phyloP scores from a whole-genome alignment of 1,140 invertebrate species.

The Pectinophora gossypiella region DNA sequence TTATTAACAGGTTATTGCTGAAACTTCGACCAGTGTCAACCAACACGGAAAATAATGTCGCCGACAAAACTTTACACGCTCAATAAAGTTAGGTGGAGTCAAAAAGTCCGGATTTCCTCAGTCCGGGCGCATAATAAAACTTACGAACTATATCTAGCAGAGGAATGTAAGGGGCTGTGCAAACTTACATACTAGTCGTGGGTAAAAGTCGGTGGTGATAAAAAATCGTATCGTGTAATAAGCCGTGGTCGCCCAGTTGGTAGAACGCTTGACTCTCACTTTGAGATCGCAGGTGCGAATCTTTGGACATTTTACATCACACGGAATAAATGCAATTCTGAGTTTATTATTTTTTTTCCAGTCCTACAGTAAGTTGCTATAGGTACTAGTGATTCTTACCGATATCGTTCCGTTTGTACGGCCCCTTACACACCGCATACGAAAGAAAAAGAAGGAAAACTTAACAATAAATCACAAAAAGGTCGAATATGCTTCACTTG shows the following conservation, averaged over 20 bases:
- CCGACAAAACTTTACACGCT: constrained; percentile 23
- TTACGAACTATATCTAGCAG: constrained; percentile 26
- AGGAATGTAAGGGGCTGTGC: constrained; percentile 9
- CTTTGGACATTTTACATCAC: too few relatives aligned
- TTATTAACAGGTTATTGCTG: neutral
- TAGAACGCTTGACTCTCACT: too few relatives aligned
- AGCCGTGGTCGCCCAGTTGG: too few relatives aligned
- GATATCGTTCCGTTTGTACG: neutral
- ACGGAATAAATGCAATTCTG: too few relatives aligned
- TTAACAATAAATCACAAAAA: constrained; percentile 50
- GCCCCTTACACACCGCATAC: neutral
- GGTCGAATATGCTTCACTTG: constrained; percentile 37
- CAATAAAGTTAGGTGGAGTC: constrained; percentile 37
- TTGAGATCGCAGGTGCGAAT: too few relatives aligned
- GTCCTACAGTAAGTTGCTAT: too few relatives aligned
- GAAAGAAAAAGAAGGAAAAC: constrained; percentile 1
- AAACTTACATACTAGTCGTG: too few relatives aligned
- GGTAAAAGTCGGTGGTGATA: too few relatives aligned
- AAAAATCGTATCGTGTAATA: too few relatives aligned
- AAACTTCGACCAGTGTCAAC: neutral
- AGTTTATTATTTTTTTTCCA: too few relatives aligned
- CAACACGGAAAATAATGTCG: neutral
- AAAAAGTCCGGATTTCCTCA: constrained; percentile 42
- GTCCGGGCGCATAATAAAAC: constrained; percentile 40
- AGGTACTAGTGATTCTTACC: too few relatives aligned